Base-by-base conservation (phyloP, 1,140 invertebrate species). In the Drosophila pallidifrons region DNA sequence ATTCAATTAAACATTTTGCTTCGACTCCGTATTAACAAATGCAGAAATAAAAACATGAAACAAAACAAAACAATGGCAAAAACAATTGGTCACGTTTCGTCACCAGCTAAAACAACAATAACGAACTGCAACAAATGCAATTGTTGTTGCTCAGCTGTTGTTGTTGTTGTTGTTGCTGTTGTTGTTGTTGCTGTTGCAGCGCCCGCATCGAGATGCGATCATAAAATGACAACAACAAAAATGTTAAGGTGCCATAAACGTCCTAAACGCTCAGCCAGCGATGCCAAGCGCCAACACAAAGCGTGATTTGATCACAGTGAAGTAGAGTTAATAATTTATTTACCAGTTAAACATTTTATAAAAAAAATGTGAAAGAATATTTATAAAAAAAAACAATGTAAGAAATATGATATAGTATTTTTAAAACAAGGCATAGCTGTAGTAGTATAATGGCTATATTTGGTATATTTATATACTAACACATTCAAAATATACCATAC, bases 21-120 rank as follows among this genome's bases (percentile, higher is more conserved):
- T 43, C n/a, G 25, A 52, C 60, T 41, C 0, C 11, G 52, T 54
- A 67, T 57, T 66, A 69, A 68, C 58, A 65, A 75, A 83, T 75
- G 70, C 63, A 63, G 46, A 74, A 70, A 67, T 35, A 25, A 25
- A 25, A 25, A 25, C 20, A 25, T 25, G 20, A 25, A 25, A 25
- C 20, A 25, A 25, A 25, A 25, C 20, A 54, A 28, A 25, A 47
- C 55, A 76, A 75, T 35, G 51, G 54, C 75, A 68, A 63, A 25
- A 67, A 79, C 73, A 83, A 88, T 88, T 74, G 83, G 80, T 87
- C 83, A 87, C 83, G 83, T 87, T 87, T 87, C 69, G 73, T 77
- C 79, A 79, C 74, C 74, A 78, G 68, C 45, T 5, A 60, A 10
- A 30, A 38, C 32, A 38, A 55, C 13, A 54, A 65, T 47, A 38